phyloP scores from a whole-genome alignment of 2,113 vertebrate genomes.

The Pan paniscus region DNA sequence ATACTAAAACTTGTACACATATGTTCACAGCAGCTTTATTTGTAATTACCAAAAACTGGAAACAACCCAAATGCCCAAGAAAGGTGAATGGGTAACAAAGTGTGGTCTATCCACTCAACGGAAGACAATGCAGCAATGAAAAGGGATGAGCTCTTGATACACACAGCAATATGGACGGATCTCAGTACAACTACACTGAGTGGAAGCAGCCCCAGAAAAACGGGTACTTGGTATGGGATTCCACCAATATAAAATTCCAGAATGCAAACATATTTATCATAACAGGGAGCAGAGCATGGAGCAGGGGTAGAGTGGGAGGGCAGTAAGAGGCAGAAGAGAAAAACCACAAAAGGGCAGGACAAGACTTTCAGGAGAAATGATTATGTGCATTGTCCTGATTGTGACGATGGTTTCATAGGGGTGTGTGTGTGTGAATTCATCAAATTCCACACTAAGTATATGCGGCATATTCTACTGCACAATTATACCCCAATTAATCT shows the following conservation, averaged over 20 bases:
- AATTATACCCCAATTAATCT: neutral
- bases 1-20: neutral
- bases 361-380: neutral
- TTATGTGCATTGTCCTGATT: neutral
- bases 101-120: fast-evolving
- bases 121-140: neutral
- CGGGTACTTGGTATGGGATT: neutral
- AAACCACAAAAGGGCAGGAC: neutral
- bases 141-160: neutral
- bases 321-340: neutral
- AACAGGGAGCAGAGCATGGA: neutral
- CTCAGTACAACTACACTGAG: fast-evolving
- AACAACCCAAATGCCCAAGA: neutral
- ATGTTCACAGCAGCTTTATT: neutral
- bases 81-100: neutral
- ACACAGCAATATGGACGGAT: neutral
- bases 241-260: neutral
- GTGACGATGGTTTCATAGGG: neutral
- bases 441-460: neutral
- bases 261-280: neutral
- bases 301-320: neutral
- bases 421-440: neutral
- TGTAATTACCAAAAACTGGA: neutral
- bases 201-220: neutral
- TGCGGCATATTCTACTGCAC: neutral